Percentiles rank a stretch among this genome's conserved stretches.
Conservation (phyloP, 2,113 vertebrate species). For the Rafetus swinhoei region DNA sequence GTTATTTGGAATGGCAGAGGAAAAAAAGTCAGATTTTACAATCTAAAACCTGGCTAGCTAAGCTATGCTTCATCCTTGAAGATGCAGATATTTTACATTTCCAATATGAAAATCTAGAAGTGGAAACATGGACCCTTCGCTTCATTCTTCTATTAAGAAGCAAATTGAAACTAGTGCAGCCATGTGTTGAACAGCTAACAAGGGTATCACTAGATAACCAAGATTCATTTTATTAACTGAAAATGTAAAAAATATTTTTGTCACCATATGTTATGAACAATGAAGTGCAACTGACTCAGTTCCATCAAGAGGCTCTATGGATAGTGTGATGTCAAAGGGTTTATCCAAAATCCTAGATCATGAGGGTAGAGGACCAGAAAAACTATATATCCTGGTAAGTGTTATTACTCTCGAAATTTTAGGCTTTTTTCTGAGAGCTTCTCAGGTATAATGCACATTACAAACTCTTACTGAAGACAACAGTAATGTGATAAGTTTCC, state of each 20-base stretch:
- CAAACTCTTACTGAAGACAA: not conserved
- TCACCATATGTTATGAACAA: not conserved
- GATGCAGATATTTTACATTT: not conserved
- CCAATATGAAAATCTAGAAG: not conserved
- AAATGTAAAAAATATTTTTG: not conserved
- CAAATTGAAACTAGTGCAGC: not conserved
- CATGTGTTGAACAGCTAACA: not conserved
- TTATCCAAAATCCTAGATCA: not conserved
- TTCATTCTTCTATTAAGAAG: slow-evolving; percentile 1
- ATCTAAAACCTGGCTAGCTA: not conserved
- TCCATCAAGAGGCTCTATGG: not conserved
- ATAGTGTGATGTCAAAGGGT: not conserved
- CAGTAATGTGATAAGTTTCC: not conserved
- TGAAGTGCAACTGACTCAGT: not conserved
- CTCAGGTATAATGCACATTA: not conserved
- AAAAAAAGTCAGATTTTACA: not conserved
- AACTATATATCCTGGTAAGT: not conserved
- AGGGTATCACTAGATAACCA: not conserved
- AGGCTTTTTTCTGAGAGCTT: not conserved
- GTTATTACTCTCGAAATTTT: not conserved
- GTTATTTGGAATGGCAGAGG: not conserved
- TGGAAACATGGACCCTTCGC: not conserved
- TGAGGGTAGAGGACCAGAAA: not conserved
- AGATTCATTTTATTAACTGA: slow-evolving; percentile 7
- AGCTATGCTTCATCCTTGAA: not conserved